These are phyloP conservation scores for Thamnophis elegans DNA, from an alignment of 2,797 vertebrate species.

Conservation along the genomic window DNA sequence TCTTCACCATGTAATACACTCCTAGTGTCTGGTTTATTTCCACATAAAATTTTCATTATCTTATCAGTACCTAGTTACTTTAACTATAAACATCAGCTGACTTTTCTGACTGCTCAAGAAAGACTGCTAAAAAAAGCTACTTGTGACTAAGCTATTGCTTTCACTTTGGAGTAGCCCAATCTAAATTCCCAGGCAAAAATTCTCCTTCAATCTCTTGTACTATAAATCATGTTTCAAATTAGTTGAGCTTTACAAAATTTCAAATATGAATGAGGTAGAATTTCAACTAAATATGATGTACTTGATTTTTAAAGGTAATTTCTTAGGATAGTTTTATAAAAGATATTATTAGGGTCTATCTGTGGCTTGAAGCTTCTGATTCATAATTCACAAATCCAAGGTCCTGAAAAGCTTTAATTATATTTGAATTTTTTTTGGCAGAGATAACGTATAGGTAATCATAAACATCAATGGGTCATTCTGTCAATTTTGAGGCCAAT, in stretches of 20 bases:
- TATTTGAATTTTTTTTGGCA: slow-evolving; percentile 14
- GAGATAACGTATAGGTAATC: slow-evolving; percentile 18
- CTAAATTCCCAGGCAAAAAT: background rate
- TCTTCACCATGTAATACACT: background rate
- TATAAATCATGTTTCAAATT: background rate
- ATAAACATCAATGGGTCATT: slow-evolving; percentile 26
- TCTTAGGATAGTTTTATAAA: background rate
- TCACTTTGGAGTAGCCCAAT: background rate
- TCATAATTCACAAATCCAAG: background rate
- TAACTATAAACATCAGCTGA: background rate
- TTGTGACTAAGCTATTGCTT: background rate
- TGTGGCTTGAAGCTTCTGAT: background rate
- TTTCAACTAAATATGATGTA: background rate
- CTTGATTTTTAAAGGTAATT: background rate
- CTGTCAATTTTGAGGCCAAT: slow-evolving; percentile 51
- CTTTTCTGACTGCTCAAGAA: background rate
- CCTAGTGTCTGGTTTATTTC: background rate
- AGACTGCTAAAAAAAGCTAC: background rate
- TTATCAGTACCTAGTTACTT: background rate
- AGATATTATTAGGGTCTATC: background rate
- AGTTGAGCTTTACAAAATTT: background rate
- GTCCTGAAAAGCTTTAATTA: slow-evolving; percentile 16
- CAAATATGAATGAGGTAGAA: background rate
- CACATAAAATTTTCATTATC: background rate
- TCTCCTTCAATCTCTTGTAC: background rate